These are phyloP conservation scores for Lophura nycthemera DNA, from an alignment of 2,113 vertebrate genomes.

Conservation along the genomic window DNA sequence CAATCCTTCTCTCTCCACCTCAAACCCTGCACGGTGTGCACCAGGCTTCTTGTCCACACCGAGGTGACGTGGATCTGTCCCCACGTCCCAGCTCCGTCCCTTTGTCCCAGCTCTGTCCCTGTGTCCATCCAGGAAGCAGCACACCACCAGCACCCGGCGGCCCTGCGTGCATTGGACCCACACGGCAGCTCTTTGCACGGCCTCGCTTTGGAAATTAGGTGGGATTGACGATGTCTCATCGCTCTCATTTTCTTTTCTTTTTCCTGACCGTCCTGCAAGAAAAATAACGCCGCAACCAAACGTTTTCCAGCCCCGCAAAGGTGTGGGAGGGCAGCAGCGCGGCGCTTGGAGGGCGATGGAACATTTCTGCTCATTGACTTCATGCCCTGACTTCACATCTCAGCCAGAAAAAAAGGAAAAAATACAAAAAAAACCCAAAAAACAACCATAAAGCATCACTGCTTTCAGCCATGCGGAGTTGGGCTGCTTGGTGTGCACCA, in stretches of 20 bases:
- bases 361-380: neutral
- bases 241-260: neutral
- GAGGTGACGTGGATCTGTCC: neutral
- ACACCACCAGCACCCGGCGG: neutral
- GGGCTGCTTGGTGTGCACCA: too few species aligned
- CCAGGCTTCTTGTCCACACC: neutral
- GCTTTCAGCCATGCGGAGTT: neutral
- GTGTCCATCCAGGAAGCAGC: neutral
- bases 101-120: neutral
- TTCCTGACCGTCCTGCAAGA: neutral
- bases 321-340: neutral
- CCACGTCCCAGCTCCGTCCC: neutral
- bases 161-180: neutral
- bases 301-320: neutral
- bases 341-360: neutral
- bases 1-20: fast-evolving
- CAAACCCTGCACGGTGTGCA: neutral
- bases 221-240: constrained; percentile 27
- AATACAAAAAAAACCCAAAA: too few species aligned
- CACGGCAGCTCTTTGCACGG: constrained; percentile 49
- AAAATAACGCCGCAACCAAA: neutral
- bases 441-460: too few species aligned
- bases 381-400: neutral
- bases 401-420: neutral
- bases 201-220: constrained; percentile 57